These are phyloP conservation scores for Sminthopsis crassicaudata DNA, from an alignment of 2,113 vertebrate genomes.

Conservation along the genomic window DNA sequence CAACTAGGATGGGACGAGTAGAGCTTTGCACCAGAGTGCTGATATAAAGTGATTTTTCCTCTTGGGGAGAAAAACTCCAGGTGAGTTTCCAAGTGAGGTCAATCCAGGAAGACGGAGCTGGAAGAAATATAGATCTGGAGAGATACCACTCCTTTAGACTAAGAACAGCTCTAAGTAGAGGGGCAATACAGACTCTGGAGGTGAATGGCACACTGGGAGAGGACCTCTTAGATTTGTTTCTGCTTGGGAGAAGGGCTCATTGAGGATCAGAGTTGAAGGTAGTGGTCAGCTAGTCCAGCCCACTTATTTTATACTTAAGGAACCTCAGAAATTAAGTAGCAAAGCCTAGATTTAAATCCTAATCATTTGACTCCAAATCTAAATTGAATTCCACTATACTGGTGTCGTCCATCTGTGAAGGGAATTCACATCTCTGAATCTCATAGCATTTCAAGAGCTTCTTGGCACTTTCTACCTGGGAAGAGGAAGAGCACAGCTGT, in stretches of 20 bases:
- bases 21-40: background rate
- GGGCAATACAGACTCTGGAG: background rate
- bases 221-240: background rate
- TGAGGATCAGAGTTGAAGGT: background rate
- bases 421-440: background rate
- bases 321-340: background rate
- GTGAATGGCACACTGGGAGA: too few relatives aligned
- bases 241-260: too few relatives aligned
- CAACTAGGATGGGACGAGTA: background rate
- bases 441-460: background rate
- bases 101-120: background rate
- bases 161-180: background rate
- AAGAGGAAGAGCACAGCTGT: too few relatives aligned
- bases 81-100: background rate
- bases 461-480: background rate
- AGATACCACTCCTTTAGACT: background rate
- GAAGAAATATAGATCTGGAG: background rate
- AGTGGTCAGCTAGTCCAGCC: background rate
- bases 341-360: background rate
- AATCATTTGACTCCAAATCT: background rate
- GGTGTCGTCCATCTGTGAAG: background rate
- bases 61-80: background rate
- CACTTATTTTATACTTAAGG: background rate
- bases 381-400: background rate
- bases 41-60: background rate